phyloP scores from a whole-genome alignment of 2,113 vertebrate species.

The human region DNA sequence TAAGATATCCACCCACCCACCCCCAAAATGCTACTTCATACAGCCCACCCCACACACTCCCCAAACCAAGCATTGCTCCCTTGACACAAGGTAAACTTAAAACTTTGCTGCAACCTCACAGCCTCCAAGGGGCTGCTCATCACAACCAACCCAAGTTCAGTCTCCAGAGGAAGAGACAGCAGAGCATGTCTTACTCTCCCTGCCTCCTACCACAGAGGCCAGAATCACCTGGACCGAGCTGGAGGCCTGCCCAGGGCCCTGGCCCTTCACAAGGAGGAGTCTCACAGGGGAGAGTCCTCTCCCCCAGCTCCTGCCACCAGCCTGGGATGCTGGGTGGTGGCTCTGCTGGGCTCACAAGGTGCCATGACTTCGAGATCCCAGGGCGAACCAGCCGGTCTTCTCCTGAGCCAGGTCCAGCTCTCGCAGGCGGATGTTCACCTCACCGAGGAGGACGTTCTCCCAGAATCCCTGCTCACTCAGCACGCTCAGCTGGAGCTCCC shows the following conservation, averaged over 20 bases:
- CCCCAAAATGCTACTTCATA: constrained; percentile 52
- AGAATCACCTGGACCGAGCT: not conserved
- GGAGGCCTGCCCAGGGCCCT: not conserved
- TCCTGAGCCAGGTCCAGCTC: constrained; percentile 91
- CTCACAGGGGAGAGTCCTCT: not conserved
- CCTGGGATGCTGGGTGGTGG: not conserved
- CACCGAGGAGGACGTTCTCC: constrained; percentile 95
- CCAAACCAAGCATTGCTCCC: constrained; percentile 82
- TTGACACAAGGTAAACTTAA: constrained; percentile 91
- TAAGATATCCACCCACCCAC: constrained; percentile 72
- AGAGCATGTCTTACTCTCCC: not conserved
- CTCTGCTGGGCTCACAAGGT: constrained; percentile 75
- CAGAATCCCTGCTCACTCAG: constrained; percentile 96
- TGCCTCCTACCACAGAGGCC: not conserved
- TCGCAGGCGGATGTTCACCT: constrained; percentile 92
- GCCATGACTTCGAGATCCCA: constrained; percentile 86
- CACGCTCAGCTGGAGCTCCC: constrained; percentile 94
- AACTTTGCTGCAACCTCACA: constrained; percentile 66
- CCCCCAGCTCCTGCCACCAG: not conserved
- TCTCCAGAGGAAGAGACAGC: not conserved
- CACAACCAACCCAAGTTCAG: constrained; percentile 24
- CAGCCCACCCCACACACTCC: constrained; percentile 48
- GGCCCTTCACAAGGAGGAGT: not conserved
- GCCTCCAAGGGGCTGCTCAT: constrained; percentile 31
- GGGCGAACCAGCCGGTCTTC: constrained; percentile 95